Base-by-base conservation (phyloP, 2,797 vertebrate genomes). In the Lepilemur ruficaudatus region DNA sequence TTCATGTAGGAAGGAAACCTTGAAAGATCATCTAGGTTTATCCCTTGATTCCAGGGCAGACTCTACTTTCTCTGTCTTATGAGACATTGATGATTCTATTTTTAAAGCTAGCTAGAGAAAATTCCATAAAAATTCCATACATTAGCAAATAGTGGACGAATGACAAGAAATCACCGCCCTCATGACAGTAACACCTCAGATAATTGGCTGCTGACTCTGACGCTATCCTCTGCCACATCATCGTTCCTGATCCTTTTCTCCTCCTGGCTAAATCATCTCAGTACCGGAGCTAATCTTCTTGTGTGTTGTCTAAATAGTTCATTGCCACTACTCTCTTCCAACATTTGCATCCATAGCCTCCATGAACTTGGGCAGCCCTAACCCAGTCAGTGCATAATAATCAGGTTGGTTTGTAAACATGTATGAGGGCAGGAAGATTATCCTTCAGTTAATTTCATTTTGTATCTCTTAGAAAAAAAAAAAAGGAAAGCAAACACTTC, bases 71-170 rank as follows among this genome's bases (percentile, higher is more conserved):
- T 73, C 43, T 83, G 78, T 73, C 55, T 94, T 59, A 6, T 55
- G 55, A 84, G 75, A 72, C 52, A 32, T 1, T 28, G 70, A 61
- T 0, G 12, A n/a, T 85, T 83, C 41, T 67, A 12, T 89, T 96
- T 96, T 93, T 70, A 96, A 94, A 93, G 79, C 23, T 18, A 93
- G 59, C 63, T 70, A 48, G 73, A 94, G 75, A 96, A 96, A 48
- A 96, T 30, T 11, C 65, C 63, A 28, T 57, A 32, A 35, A 48
- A 30, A 84, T 32, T 89, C 23, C 63, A 50, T 43, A 38, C 35
- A 30, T 43, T 38, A 69, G 46, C 59, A 73, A 65, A 79, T 28
- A 59, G 55, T 35, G 43, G 35, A 72, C 11, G 30, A 52, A 86
- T 41, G 17, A 43, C 57, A 32, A 78, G 73, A n/a, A 81, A 38